Percentiles rank a stretch among this genome's conserved stretches.
Conservation (phyloP, 2,113 vertebrate species). For the Euleptes europaea region DNA sequence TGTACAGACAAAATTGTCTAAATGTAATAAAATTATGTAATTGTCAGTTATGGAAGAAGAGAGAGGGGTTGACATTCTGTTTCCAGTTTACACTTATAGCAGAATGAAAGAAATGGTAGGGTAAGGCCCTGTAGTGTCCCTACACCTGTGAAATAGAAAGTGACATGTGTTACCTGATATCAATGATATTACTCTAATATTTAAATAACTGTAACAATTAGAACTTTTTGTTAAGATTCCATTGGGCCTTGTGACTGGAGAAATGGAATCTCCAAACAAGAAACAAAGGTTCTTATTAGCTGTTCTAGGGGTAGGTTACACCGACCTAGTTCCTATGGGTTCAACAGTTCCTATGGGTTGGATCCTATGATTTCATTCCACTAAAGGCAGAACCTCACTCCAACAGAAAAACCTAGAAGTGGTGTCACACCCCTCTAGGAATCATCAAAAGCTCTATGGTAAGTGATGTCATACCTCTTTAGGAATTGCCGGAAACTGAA, state of each 20-base stretch:
- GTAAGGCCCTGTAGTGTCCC: neutral
- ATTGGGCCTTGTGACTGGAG: neutral
- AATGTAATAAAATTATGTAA: constrained; percentile 35
- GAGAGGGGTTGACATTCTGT: constrained; percentile 4
- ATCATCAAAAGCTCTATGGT: no score
- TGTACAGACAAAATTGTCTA: constrained; percentile 36
- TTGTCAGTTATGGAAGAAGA: constrained; percentile 8
- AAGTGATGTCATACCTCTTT: no score
- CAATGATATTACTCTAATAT: neutral
- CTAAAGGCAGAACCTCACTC: no score
- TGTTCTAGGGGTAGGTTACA: no score
- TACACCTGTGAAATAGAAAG: neutral
- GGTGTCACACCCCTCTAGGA: no score
- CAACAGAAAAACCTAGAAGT: no score
- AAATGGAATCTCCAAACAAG: neutral
- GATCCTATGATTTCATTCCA: neutral
- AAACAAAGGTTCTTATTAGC: neutral
- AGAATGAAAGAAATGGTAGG: neutral
- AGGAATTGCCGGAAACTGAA: no score
- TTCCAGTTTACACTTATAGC: constrained; percentile 3
- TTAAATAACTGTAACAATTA: neutral
- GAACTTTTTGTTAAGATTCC: neutral
- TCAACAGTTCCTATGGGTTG: no score
- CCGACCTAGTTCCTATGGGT: no score
- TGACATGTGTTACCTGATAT: neutral